Conservation (phyloP, 2,113 vertebrate genomes). For the Neofelis nebulosa region DNA sequence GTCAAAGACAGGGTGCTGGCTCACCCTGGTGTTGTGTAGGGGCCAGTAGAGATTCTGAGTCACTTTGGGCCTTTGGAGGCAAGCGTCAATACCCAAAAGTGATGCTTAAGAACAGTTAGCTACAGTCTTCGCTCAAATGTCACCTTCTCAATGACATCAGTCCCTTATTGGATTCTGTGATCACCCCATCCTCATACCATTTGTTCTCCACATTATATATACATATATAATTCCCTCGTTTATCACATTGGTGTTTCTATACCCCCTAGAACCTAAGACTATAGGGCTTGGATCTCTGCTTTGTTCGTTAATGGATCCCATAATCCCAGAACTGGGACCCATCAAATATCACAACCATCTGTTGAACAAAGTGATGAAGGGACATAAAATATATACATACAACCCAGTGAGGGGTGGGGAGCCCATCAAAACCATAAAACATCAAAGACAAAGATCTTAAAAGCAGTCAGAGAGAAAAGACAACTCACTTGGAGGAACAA, state of each 20-base stretch:
- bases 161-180: too few relatives aligned
- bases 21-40: rapidly evolving
- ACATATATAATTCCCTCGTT: background rate
- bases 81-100: too few relatives aligned
- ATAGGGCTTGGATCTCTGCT: background rate
- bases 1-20: background rate
- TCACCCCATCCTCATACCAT: too few relatives aligned
- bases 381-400: background rate
- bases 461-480: background rate
- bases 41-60: background rate
- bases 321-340: background rate
- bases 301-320: too few relatives aligned
- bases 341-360: background rate
- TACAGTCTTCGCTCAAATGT: background rate
- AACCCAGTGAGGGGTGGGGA: background rate
- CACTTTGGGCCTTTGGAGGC: too few relatives aligned
- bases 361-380: background rate
- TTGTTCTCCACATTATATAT: background rate
- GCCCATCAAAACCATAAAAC: background rate
- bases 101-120: background rate
- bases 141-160: background rate
- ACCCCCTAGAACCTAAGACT: background rate
- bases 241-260: too few relatives aligned
- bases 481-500: background rate
- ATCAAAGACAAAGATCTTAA: background rate